Evolutionary conservation across 1,140 invertebrate species (phyloP).

Genomic region (Brachionus manjavacas): DNA sequence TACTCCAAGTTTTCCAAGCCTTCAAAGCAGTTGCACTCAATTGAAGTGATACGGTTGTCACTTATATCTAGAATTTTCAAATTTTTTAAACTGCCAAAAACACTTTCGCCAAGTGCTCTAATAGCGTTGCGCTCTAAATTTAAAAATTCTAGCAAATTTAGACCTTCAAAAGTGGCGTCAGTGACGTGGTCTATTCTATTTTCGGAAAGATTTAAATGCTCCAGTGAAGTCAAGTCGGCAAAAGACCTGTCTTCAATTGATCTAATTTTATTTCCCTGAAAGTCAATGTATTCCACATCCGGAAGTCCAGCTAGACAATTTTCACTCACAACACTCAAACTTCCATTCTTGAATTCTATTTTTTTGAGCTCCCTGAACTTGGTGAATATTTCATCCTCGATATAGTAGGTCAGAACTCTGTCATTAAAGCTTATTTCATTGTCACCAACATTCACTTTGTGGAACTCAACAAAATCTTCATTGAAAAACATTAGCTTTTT

Average conservation of each 20-base stretch:
- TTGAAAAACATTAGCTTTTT: neutral
- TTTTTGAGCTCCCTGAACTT: neutral
- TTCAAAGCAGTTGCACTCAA: neutral
- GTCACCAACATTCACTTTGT: neutral
- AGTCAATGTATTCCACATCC: neutral
- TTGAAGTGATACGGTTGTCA: neutral
- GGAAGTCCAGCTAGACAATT: neutral
- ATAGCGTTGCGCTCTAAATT: neutral
- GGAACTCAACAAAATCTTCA: neutral
- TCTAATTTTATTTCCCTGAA: neutral
- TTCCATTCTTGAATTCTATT: neutral
- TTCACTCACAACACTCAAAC: neutral
- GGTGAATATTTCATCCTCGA: neutral
- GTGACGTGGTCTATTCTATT: neutral
- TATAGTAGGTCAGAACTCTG: neutral
- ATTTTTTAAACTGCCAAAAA: neutral
- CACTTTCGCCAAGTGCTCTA: neutral
- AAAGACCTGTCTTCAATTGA: neutral
- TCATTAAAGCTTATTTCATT: neutral
- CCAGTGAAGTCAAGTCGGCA: neutral
- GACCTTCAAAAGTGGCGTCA: neutral
- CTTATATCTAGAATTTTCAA: neutral
- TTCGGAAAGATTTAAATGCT: neutral
- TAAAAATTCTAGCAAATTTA: neutral
- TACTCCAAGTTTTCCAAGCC: neutral